A percentile compares a stretch with the other conserved stretches of the same genome.
These are phyloP conservation scores for Campopleginae sp. DNA, from an alignment of 2,888 invertebrate genomes.

Conservation along the genomic window DNA sequence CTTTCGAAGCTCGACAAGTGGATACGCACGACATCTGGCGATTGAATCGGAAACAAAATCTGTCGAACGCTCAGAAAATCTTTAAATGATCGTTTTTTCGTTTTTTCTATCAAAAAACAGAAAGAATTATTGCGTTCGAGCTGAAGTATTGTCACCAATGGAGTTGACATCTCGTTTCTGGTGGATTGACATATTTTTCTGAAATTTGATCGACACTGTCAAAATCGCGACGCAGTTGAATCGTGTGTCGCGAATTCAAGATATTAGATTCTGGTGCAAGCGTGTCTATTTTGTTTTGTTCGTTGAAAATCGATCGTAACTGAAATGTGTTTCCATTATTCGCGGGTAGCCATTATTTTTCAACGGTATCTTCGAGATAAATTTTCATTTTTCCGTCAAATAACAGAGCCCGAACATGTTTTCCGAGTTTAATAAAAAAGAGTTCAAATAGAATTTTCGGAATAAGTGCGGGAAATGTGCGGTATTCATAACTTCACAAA, in stretches of 20 bases:
- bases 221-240: too few species aligned
- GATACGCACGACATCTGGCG: background rate
- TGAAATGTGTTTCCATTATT: background rate
- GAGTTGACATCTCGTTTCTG: background rate
- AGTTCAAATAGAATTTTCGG: background rate
- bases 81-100: background rate
- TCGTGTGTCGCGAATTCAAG: too few species aligned
- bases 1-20: conserved; percentile 67
- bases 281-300: background rate
- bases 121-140: background rate
- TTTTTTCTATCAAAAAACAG: background rate
- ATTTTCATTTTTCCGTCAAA: background rate
- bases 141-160: background rate
- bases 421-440: background rate
- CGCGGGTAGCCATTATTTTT: background rate
- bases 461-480: background rate
- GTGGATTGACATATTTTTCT: background rate
- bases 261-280: background rate
- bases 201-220: too few species aligned
- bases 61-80: background rate
- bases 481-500: background rate
- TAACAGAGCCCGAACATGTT: background rate
- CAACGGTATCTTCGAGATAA: background rate
- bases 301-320: background rate
- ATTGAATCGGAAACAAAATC: background rate